phyloP scores from a whole-genome alignment of 2,888 invertebrate species.

The Sarcophaga variegata region DNA sequence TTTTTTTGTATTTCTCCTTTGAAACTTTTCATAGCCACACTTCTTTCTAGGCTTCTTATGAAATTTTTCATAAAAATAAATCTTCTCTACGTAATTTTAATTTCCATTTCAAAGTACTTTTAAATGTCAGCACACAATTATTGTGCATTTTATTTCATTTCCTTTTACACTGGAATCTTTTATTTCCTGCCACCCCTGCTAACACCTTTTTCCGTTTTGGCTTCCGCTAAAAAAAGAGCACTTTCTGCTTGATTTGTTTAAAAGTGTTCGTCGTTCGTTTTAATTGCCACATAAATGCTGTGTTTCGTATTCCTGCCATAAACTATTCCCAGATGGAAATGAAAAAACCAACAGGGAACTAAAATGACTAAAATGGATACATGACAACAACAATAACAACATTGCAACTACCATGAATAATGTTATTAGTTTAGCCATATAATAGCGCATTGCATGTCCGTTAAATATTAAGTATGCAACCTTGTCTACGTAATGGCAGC shows the following conservation, averaged over 20 bases:
- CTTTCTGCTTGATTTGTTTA: slow-evolving; percentile 27
- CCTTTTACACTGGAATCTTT: not conserved
- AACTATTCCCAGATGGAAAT: slow-evolving; percentile 32
- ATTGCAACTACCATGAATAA: no score
- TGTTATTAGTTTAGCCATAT: no score
- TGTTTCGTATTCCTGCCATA: slow-evolving; percentile 22
- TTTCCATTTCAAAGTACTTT: not conserved
- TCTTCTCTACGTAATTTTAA: not conserved
- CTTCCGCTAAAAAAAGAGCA: not conserved
- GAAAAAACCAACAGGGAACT: no score
- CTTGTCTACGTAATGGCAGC: no score
- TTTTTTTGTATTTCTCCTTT: no score
- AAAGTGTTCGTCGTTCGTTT: slow-evolving; percentile 14
- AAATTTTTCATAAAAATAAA: not conserved
- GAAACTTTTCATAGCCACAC: not conserved
- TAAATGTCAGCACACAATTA: slow-evolving; percentile 19
- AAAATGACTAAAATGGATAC: no score
- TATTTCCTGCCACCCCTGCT: not conserved
- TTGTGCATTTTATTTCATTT: slow-evolving; percentile 28
- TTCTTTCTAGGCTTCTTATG: not conserved
- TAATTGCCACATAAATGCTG: slow-evolving; percentile 19
- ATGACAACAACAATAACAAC: no score
- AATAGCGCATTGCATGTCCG: no score
- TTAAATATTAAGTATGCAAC: no score
- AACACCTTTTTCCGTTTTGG: not conserved